These are phyloP conservation scores for Diplosoma virens DNA, from an alignment of 23 tunicate species.

Conservation along the genomic window DNA sequence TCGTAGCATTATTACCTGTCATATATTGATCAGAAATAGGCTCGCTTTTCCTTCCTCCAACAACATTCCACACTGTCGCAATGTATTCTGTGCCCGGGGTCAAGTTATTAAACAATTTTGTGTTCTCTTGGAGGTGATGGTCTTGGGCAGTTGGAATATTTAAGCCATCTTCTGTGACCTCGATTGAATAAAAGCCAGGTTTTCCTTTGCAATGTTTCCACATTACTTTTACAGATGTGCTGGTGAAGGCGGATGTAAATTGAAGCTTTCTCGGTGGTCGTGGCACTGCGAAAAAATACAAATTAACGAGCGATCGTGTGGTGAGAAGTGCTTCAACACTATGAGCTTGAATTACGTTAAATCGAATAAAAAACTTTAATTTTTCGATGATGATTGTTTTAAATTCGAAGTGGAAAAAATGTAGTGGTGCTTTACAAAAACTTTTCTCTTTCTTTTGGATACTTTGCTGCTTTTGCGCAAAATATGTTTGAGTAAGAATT, in stretches of 20 bases:
- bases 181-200: slow-evolving; percentile 44
- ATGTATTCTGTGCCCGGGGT: slow-evolving; percentile 66
- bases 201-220: slow-evolving; percentile 72
- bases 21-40: slow-evolving; percentile 31
- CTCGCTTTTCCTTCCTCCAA: slow-evolving; percentile 59
- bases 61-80: slow-evolving; percentile 48
- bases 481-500: no score
- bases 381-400: no score
- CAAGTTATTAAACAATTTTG: slow-evolving; percentile 41
- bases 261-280: slow-evolving; percentile 52
- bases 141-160: slow-evolving; percentile 40
- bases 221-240: slow-evolving; percentile 32
- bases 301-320: no score
- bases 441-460: no score
- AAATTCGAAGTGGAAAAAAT: no score
- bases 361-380: no score
- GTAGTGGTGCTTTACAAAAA: no score
- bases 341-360: no score
- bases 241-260: slow-evolving; percentile 20
- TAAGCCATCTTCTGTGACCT: slow-evolving; percentile 38
- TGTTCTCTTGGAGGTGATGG: slow-evolving; percentile 1
- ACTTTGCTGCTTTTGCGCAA: no score
- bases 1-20: no score
- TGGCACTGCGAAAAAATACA: slow-evolving; percentile 50
- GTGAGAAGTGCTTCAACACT: no score